Base-by-base conservation (phyloP, 2,797 vertebrate genomes). In the Phataginus tricuspis region DNA sequence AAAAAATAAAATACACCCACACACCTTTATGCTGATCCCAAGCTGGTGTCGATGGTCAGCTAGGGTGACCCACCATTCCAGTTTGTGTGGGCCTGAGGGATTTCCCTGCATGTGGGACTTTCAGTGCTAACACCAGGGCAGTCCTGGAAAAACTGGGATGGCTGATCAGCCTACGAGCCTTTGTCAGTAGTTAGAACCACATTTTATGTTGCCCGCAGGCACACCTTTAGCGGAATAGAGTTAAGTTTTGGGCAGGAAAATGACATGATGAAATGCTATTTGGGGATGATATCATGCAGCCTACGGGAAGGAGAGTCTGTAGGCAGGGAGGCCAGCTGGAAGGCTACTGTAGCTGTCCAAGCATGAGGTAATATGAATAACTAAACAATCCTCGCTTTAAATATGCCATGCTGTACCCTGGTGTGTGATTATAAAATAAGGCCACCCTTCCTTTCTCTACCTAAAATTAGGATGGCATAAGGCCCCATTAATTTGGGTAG, bases 151-250 rank as follows among this genome's bases (percentile, higher is more conserved):
- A 72, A 64, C 9, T 29, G 0, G 13, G 2, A 49, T 27, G 66
- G 34, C 78, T 79, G 19, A 23, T 91, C 29, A 72, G 27, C 21
- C 57, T 63, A 29, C 51, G 42, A 91, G 25, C 3, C 57, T 61
- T 92, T 19, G 12, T 37, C 11, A 31, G 34, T 51, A 39, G 34
- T 34, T 66, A 53, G 13, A 72, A 25, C 86, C 39, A 71, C 18
- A 75, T 53, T 91, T 84, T 94, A 63, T 86, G 18, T 96, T 86
- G 23, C 45, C 53, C n/a, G 66, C 19, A 92, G 89, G 34, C 10
- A 79, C 25, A 82, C 5, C 21, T 87, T 59, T 86, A 88, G 72
- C 27, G 23, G 14, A 84, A 79, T 12, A 88, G 23, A 83, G 66
- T 86, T 45, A 63, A 71, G 37, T 85, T 91, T 85, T 42, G 45